phyloP scores from a whole-genome alignment of 2,888 invertebrate genomes.

The Cataglyphis livida region DNA sequence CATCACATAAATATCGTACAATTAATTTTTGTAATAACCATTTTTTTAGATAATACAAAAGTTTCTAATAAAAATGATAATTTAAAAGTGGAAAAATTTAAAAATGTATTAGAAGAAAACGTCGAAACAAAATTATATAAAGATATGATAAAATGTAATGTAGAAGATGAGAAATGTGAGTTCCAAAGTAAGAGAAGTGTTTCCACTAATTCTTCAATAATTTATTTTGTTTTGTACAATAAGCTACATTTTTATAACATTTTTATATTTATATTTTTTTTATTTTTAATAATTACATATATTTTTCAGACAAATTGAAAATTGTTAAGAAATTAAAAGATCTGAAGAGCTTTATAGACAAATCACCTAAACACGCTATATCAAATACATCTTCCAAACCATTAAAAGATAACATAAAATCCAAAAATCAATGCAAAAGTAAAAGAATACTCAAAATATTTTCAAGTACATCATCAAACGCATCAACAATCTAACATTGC shows the following conservation, averaged over 20 bases:
- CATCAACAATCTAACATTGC: no score
- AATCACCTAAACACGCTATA: background rate
- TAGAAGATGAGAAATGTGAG: no score
- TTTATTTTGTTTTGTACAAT: no score
- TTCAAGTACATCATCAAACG: background rate
- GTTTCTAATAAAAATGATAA: background rate
- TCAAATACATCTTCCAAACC: background rate
- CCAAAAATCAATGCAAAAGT: conserved; percentile 5
- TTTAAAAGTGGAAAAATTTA: background rate
- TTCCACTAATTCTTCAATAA: no score
- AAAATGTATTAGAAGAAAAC: background rate
- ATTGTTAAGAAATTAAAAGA: background rate
- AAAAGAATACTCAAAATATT: background rate
- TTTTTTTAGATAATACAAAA: background rate
- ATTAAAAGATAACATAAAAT: background rate
- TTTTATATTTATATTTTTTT: background rate
- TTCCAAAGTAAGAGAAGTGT: no score
- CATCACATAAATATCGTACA: no score
- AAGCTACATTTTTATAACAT: background rate
- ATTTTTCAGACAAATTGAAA: background rate
- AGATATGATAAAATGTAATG: no score
- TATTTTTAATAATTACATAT: background rate
- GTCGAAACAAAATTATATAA: background rate
- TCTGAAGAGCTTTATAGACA: background rate
- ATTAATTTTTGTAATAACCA: background rate